Evolutionary conservation across 2,797 vertebrate species (phyloP), one percentile per base, ranked within the genome.

Genomic region (Neosilurus mollespiculum): DNA sequence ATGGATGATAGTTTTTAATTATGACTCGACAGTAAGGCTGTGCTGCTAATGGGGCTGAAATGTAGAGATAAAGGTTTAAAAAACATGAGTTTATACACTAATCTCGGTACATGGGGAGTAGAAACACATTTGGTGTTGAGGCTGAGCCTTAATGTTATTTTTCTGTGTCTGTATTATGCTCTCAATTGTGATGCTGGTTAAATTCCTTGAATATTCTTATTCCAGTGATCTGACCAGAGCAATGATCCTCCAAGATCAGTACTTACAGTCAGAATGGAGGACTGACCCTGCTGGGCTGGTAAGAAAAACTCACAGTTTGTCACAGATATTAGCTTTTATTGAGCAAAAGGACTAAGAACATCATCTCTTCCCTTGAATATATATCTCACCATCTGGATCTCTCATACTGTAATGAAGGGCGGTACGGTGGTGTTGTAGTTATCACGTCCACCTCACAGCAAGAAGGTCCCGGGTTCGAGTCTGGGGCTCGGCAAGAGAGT

Each of bases 251-350:
- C 94, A 96, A 87, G 96, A 97, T 87, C 95, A 95, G 81, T 96
- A 96, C 78, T 87, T 96, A 0, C 96, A 98, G 89, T 95, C 97
- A 26, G 94, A 94, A 0, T 99, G 96, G 96, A 96, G 90, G 91
- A 94, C 91, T 87, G 95, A 92, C 75, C 93, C 94, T 34, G 94
- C 88, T 81, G 93, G 95, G 34, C 88, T 96, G 85, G 98, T 99
- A 94, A 91, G 94, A 26, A 1, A n/a, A 0, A 0, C 4, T 65
- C 65, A 61, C 43, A 15, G 16, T 1, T n/a, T 34, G 51, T 62
- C 78, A 16, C 22, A 10, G n/a, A 67, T 49, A 16, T 20, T 20
- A 9, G 2, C 16, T 70, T 49, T 49, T 5, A 30, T 53, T 54
- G 6, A 53, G n/a, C 22, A 4, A 66, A 1, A 26, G 30, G 15